Percentiles rank a stretch among this genome's conserved stretches.
Conservation (phyloP, 2,797 vertebrate species). For the Falco berigora region DNA sequence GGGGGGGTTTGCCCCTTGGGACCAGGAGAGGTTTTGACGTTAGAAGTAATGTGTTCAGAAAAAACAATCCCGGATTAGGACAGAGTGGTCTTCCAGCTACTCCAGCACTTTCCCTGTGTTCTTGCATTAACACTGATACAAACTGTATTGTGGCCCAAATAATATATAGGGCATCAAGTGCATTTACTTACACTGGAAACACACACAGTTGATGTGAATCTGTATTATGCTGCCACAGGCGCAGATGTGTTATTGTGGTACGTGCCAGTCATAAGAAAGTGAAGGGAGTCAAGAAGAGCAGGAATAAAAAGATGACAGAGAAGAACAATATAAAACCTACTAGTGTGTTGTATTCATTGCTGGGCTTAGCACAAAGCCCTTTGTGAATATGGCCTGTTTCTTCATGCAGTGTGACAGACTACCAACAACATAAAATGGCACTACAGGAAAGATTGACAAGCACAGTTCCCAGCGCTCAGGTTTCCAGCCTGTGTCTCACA, state of each 20-base stretch:
- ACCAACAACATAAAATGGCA: not conserved
- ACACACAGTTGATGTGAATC: not conserved
- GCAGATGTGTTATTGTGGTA: not conserved
- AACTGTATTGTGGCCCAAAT: not conserved
- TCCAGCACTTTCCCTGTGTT: not conserved
- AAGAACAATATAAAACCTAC: not conserved
- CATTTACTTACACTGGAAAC: not conserved
- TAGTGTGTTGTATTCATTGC: not conserved
- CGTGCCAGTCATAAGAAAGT: not conserved
- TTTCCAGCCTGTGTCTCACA: not conserved
- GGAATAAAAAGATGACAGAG: not conserved
- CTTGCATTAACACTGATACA: not conserved
- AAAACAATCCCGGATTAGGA: not conserved
- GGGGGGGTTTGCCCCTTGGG: not conserved
- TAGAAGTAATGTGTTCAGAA: not conserved
- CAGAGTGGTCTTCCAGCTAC: not conserved
- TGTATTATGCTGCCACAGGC: not conserved
- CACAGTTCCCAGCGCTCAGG: not conserved
- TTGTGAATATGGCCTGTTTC: not conserved
- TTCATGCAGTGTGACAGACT: not conserved
- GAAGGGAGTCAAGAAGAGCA: not conserved
- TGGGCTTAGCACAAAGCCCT: not conserved
- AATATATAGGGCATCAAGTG: fast-evolving
- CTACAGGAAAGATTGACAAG: not conserved
- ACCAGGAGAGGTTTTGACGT: not conserved